These are phyloP conservation scores for Phallusia fumigata DNA, from an alignment of 23 tunicate genomes.

Conservation along the genomic window DNA sequence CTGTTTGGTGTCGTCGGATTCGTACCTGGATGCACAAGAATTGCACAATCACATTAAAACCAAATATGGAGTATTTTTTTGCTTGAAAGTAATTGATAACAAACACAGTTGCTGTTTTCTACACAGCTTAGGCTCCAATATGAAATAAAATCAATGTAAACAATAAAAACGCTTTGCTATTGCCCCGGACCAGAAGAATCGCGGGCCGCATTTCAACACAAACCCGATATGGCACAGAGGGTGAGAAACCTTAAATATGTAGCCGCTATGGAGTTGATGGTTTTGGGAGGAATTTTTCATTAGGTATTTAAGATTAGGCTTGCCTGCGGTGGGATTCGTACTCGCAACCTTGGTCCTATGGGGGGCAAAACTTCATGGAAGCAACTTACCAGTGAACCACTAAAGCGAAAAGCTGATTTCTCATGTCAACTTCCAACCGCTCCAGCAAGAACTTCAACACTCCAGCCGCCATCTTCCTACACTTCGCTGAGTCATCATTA, in stretches of 20 bases:
- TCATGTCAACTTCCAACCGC: constrained; percentile 25
- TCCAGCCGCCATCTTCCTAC: constrained; percentile 57
- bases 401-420: constrained; percentile 47
- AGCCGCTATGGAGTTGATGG: too few relatives aligned
- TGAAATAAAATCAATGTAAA: too few relatives aligned
- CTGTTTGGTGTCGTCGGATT: constrained; percentile 41
- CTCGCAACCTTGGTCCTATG: neutral
- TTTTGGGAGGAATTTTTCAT: too few relatives aligned
- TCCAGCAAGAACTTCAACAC: constrained; percentile 48
- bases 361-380: neutral
- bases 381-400: constrained; percentile 72
- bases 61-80: neutral
- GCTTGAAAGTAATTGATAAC: neutral
- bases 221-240: neutral
- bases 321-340: neutral
- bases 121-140: too few relatives aligned
- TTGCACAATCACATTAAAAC: neutral
- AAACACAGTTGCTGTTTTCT: neutral
- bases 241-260: too few relatives aligned
- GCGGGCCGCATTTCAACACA: neutral
- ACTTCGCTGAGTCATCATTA: constrained; percentile 69
- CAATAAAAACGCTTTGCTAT: too few relatives aligned
- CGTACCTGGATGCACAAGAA: constrained; percentile 42
- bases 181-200: too few relatives aligned
- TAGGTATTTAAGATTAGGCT: too few relatives aligned